Evolutionary conservation across 2,113 vertebrate genomes (phyloP), one percentile per base, ranked within the genome.

Genomic region (Uropsilus gracilis): DNA sequence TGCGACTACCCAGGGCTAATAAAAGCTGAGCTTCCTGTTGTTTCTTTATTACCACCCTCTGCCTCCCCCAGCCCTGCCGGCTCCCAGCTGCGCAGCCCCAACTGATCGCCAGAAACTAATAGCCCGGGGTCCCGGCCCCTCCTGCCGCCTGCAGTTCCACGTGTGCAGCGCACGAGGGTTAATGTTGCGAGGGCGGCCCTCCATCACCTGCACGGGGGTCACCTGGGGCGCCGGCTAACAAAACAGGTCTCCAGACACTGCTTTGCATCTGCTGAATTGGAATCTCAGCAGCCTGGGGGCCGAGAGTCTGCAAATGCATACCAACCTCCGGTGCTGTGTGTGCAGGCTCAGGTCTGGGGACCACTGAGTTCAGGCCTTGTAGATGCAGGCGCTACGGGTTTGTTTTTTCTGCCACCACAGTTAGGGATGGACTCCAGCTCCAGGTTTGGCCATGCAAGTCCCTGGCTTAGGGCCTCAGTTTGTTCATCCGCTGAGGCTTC

Each of bases 11-110:
- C 80, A 53, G 95, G 91, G 97, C 96, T 97, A 97, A 97, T 97
- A 97, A 97, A 97, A 97, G 97, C 94, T 71, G 89, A 94, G 93
- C 75, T 97, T 97, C 97, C 97, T 97, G 96, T 97, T 97, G 97
- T 97, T 95, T 94, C 96, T 95, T 95, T 92, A 97, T 95, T 94
- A 93, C 93, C 94, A 30, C 89, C 88, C 89, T 83, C 83, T 69
- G 94, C 97, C 95, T 95, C 95, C 95, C 95, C 89, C 89, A 72
- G 94, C 96, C 90, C 48, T 26, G 90, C 71, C 71, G 16, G 81
- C 95, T 96, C 95, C 88, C 96, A 97, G 97, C 97, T 97, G 97
- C 96, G 95, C 82, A 48, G 71, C 91, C 84, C 89, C 59, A 84
- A 93, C 93, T 6, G 94, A 86, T 93, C 28, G 53, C 94, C 94